These are phyloP conservation scores for Cossypha polioptera DNA, from an alignment of 2,797 vertebrate species.

Conservation along the genomic window DNA sequence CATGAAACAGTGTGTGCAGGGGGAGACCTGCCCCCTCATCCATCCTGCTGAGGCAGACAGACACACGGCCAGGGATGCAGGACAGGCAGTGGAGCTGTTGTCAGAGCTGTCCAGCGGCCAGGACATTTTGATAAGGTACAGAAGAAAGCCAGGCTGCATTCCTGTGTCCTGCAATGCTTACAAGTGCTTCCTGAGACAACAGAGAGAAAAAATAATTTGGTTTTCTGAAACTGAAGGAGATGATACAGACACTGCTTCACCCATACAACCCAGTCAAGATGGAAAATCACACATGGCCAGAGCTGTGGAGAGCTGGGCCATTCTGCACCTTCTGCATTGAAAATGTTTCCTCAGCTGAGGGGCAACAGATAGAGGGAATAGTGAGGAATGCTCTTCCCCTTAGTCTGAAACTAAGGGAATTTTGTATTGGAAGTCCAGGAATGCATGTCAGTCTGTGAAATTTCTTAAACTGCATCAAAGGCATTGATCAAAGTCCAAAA, in stretches of 20 bases:
- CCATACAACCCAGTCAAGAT: not conserved
- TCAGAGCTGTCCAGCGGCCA: not conserved
- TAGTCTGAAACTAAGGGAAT: not conserved
- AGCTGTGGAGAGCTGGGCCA: not conserved
- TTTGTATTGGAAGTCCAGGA: not conserved
- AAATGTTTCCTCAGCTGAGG: not conserved
- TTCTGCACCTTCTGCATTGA: not conserved
- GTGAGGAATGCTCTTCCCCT: not conserved
- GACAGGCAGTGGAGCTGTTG: not conserved
- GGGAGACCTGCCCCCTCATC: not conserved
- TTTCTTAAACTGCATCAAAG: not conserved
- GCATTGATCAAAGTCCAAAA: not conserved
- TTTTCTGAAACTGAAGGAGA: not conserved
- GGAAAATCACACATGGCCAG: not conserved
- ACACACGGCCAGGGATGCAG: not conserved
- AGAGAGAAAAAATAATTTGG: not conserved
- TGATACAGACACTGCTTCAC: not conserved
- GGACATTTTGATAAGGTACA: not conserved
- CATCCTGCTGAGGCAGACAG: not conserved
- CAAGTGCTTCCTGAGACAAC: not conserved
- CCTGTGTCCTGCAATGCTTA: not conserved
- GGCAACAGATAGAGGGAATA: not conserved
- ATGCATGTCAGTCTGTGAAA: not conserved
- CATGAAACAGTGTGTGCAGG: not conserved
- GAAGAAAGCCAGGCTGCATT: not conserved